These are phyloP conservation scores for Euplagia quadripunctaria DNA, from an alignment of 2,888 invertebrate species.

Conservation along the genomic window DNA sequence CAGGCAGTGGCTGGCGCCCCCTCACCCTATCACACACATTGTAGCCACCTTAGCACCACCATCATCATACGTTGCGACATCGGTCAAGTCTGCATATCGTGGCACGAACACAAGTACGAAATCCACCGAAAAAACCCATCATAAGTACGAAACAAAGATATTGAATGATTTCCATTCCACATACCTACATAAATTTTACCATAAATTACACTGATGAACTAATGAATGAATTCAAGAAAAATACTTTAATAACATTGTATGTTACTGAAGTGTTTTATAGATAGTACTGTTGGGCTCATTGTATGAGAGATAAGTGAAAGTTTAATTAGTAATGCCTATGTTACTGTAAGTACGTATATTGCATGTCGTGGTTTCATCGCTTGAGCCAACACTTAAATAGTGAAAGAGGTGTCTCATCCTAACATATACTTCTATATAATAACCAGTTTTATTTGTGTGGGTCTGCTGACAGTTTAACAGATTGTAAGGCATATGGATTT, in stretches of 20 bases:
- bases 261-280: not conserved
- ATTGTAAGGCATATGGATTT: not conserved
- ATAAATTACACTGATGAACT: too few species aligned
- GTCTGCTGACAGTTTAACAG: not conserved
- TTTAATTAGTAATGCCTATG: not conserved
- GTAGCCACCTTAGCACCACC: constrained; percentile 5
- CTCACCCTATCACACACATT: not conserved
- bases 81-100: not conserved
- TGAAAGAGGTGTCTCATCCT: not conserved
- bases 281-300: not conserved
- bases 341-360: not conserved
- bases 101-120: not conserved
- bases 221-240: too few species aligned
- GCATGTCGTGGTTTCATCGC: not conserved
- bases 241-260: not conserved
- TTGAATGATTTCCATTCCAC: not conserved
- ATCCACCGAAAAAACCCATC: not conserved
- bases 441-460: constrained; percentile 6
- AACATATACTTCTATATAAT: not conserved
- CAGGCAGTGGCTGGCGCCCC: not conserved
- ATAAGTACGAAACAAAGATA: not conserved
- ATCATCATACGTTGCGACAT: constrained; percentile 12
- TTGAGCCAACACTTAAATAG: constrained; percentile 5
- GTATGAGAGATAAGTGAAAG: constrained; percentile 1
- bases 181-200: too few species aligned